Base-by-base conservation (phyloP, 2,113 vertebrate genomes). In the Bucco capensis region DNA sequence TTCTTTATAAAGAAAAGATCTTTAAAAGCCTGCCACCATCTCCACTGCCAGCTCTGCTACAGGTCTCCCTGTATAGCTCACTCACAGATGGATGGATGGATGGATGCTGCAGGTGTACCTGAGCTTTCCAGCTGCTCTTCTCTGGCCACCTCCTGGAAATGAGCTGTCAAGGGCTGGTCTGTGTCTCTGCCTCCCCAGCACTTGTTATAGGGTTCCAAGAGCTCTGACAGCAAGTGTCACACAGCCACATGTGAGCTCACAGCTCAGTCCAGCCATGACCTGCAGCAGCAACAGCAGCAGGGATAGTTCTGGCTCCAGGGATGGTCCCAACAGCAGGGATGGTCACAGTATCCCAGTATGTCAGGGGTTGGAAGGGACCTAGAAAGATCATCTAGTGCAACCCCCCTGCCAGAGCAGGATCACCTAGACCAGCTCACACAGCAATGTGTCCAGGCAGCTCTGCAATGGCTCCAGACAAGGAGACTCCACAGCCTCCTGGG, bases 231-330 rank as follows among this genome's bases (percentile, higher is more conserved):
- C 21, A 40, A 16, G 33, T 35, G 28, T 9, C 17, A 31, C 5
- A 1, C 17, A 28, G 33, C 74, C 15, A 16, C 0, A 15, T 19
- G 47, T 42, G 69, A n/a, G 31, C 28, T 22, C 1, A 0, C 47
- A 69, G 54, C 61, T 62, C 69, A 9, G 31, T 9, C 44, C 54
- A 12, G 49, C 7, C 25, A 19, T 15, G 42, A 28, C 42, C 35
- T 24, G 35, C 53, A 35, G 40, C 3, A 1, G 23, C n/a, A 19
- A n/a, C 35, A 17, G 31, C 14, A 3, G 33, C 42, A 35, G n/a
- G 30, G 12, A 42, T 42, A 30, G 21, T 14, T 19, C 16, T 5
- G 1, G n/a, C 19, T 54, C 12, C 14, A 42, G 40, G 40, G 40
- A 42, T 42, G 40, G 11, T 42, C 40, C 40, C 40, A 42, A 15